These are phyloP conservation scores for Adelognathus sp. DNA, from an alignment of 2,888 invertebrate species.

Conservation along the genomic window DNA sequence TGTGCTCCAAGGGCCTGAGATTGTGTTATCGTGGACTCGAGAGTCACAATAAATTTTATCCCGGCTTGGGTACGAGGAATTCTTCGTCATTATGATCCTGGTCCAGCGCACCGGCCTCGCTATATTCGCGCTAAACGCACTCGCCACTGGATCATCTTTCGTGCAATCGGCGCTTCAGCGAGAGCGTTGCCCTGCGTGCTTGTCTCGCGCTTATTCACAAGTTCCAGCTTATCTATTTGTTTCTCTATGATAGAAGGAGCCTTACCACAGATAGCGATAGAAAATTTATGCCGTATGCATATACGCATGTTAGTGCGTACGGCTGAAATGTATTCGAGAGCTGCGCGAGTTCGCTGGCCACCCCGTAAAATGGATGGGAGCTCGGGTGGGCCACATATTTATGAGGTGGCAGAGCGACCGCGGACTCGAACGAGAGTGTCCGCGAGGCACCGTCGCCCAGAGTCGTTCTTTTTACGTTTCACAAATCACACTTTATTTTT, in stretches of 20 bases:
- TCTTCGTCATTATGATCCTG: neutral
- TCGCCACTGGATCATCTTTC: constrained; percentile 8
- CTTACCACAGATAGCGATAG: neutral
- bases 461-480: constrained; percentile 70
- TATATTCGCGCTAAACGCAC: constrained; percentile 6
- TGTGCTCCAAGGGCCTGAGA: constrained; percentile 2
- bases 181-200: neutral
- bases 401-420: neutral
- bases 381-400: constrained; percentile 60
- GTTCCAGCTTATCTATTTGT: neutral
- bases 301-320: neutral
- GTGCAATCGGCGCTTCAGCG: neutral
- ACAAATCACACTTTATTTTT: too few species aligned
- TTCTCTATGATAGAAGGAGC: neutral
- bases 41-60: neutral
- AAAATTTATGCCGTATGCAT: constrained; percentile 2
- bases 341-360: constrained; percentile 72
- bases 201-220: neutral
- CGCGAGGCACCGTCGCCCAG: constrained; percentile 35
- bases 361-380: constrained; percentile 72
- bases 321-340: constrained; percentile 30
- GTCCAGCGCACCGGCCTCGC: neutral
- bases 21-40: neutral
- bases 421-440: constrained; percentile 24
- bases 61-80: constrained; percentile 19